phyloP scores from a whole-genome alignment of 2,888 invertebrate species.

The Elysia crispata region DNA sequence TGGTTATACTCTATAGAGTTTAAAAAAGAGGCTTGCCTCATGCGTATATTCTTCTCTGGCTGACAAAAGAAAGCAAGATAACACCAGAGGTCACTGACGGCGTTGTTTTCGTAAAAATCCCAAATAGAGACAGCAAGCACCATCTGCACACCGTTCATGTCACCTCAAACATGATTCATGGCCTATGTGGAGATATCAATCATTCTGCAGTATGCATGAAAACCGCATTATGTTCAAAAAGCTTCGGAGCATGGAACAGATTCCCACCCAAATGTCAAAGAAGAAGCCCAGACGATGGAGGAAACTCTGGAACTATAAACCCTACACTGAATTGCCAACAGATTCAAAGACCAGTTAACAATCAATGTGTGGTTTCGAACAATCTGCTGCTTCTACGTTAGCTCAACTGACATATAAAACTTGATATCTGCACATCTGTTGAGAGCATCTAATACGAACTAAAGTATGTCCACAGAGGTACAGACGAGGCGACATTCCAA shows the following conservation, averaged over 20 bases:
- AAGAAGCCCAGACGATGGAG: slow-evolving; percentile 45
- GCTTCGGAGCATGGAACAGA: slow-evolving; percentile 67
- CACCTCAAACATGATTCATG: too few species aligned
- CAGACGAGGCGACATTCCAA: slow-evolving; percentile 48
- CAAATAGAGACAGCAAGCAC: too few species aligned
- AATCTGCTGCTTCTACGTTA: slow-evolving; percentile 57
- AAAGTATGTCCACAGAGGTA: slow-evolving; percentile 72
- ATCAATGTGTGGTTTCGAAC: slow-evolving; percentile 54
- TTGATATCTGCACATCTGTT: slow-evolving; percentile 74
- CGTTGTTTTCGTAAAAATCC: too few species aligned
- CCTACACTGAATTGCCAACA: background rate
- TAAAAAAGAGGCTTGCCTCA: too few species aligned
- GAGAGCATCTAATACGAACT: slow-evolving; percentile 70
- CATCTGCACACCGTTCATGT: too few species aligned
- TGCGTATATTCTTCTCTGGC: too few species aligned
- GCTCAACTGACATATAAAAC: slow-evolving; percentile 75
- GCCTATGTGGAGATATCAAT: too few species aligned
- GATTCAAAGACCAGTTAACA: slow-evolving; percentile 31
- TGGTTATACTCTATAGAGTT: too few species aligned
- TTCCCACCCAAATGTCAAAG: slow-evolving; percentile 75
- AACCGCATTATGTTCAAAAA: slow-evolving; percentile 74
- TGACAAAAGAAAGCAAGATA: too few species aligned
- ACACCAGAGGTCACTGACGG: too few species aligned
- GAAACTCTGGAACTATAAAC: background rate
- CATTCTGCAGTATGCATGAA: slow-evolving; percentile 69